Evolutionary conservation across 2,797 vertebrate genomes (phyloP), one percentile per base, ranked within the genome.

Genomic region (Rhodeus uyekii): DNA sequence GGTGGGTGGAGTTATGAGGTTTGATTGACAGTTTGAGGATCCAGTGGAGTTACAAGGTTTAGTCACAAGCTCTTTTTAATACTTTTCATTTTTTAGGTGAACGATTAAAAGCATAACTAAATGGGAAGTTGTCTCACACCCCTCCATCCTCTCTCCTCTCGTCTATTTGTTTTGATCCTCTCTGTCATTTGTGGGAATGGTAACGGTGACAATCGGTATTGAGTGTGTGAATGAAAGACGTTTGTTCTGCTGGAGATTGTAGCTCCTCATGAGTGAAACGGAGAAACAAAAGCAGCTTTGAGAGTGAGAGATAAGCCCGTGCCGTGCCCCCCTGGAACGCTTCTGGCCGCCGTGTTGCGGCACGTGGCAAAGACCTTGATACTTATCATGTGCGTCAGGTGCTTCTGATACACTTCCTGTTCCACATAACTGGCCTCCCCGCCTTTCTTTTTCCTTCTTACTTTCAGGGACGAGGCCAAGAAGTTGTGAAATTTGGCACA

Each of bases 331-430:
- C 88, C 88, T 86, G 88, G 88, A 91, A 89, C 83, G 90, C 90
- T 89, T 91, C 91, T 91, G 91, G 90, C 89, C 91, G 89, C 90
- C 90, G 86, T 93, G 91, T 92, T 89, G 89, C 61, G 92, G 93
- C 93, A 92, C 92, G 93, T 93, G 93, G 92, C 93, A 46, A 81
- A 84, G 90, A 86, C 90, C 92, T 91, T 91, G 91, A 93, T 93
- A 86, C 92, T 93, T 90, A 92, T 93, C 93, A 90, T 91, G 88
- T 91, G 92, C 83, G 85, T 95, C 93, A 95, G 93, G 93, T 94
- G 94, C 92, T 92, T 87, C 83, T 68, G 63, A 87, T 89, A 34
- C 53, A 32, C 81, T 88, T 87, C 84, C 83, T 88, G 84, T 80
- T 84, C 64, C 81, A 73, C 79, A 76, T 82, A 89, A 81, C 72